These are phyloP conservation scores for Arothron firmamentum DNA, from an alignment of 2,113 vertebrate genomes.

Conservation along the genomic window DNA sequence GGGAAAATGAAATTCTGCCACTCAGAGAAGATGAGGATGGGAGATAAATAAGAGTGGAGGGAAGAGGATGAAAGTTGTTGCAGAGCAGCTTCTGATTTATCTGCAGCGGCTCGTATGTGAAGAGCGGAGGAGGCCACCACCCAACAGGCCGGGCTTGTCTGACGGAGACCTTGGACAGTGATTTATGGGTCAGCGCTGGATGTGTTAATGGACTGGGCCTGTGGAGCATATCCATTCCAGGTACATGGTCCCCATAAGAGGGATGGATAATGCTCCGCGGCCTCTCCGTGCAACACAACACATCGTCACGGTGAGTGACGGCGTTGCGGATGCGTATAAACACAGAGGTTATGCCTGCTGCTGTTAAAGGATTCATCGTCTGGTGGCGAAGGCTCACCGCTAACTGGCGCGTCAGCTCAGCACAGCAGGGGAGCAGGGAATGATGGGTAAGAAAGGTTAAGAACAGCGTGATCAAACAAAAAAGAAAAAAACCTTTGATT, in stretches of 20 bases:
- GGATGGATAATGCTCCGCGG: slow-evolving; percentile 36
- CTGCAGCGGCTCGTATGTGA: slow-evolving; percentile 31
- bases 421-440: slow-evolving; percentile 9
- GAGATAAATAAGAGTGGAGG: slow-evolving; percentile 18
- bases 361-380: slow-evolving; percentile 40
- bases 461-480: slow-evolving; percentile 16
- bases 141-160: slow-evolving; percentile 43
- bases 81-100: slow-evolving; percentile 41
- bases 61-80: slow-evolving; percentile 25
- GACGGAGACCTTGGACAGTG: slow-evolving; percentile 58
- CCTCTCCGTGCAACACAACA: slow-evolving; percentile 29
- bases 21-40: slow-evolving; percentile 5
- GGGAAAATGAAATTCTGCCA: slow-evolving; percentile 24
- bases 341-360: slow-evolving; percentile 35
- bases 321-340: slow-evolving; percentile 41
- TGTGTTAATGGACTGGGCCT: slow-evolving; percentile 66
- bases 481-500: not conserved
- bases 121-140: slow-evolving; percentile 26
- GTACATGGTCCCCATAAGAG: slow-evolving; percentile 29
- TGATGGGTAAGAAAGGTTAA: slow-evolving; percentile 31
- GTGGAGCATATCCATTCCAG: slow-evolving; percentile 56
- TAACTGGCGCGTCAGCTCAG: slow-evolving; percentile 18
- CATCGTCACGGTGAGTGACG: slow-evolving; percentile 39
- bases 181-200: slow-evolving; percentile 59
- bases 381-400: slow-evolving; percentile 6